Conservation (phyloP, 2,888 invertebrate genomes). For the Hydrotaea diabolus region DNA sequence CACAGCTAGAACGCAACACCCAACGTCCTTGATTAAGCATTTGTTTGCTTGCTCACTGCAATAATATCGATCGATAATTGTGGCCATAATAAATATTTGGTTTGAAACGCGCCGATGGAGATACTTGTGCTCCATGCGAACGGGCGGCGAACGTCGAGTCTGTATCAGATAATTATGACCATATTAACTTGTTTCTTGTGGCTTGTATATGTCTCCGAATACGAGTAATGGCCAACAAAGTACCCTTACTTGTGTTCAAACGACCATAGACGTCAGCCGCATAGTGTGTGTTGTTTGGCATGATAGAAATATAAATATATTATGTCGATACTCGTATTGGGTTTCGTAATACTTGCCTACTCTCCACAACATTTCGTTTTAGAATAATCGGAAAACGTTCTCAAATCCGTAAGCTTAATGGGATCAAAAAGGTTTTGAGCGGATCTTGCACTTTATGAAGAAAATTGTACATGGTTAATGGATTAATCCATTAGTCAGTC, state of each 20-base stretch:
- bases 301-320: background rate
- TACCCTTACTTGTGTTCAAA: background rate
- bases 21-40: conserved; percentile 13
- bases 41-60: background rate
- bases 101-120: background rate
- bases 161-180: conserved; percentile 19
- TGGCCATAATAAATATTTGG: background rate
- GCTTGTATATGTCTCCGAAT: background rate
- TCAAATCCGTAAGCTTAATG: too few relatives aligned
- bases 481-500: too few relatives aligned
- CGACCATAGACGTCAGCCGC: background rate
- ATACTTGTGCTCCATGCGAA: conserved; percentile 10
- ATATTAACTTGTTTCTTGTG: conserved; percentile 14
- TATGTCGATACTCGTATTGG: background rate
- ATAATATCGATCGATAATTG: conserved; percentile 14
- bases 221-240: background rate
- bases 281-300: background rate
- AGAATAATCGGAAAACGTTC: too few relatives aligned
- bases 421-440: too few relatives aligned
- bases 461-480: too few relatives aligned
- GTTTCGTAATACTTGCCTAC: too few relatives aligned
- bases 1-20: background rate
- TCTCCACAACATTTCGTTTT: too few relatives aligned
- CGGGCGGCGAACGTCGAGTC: background rate
- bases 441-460: too few relatives aligned